These are phyloP conservation scores for Aphaenogaster ashmeadi DNA, from an alignment of 1,140 invertebrate genomes.

Conservation along the genomic window DNA sequence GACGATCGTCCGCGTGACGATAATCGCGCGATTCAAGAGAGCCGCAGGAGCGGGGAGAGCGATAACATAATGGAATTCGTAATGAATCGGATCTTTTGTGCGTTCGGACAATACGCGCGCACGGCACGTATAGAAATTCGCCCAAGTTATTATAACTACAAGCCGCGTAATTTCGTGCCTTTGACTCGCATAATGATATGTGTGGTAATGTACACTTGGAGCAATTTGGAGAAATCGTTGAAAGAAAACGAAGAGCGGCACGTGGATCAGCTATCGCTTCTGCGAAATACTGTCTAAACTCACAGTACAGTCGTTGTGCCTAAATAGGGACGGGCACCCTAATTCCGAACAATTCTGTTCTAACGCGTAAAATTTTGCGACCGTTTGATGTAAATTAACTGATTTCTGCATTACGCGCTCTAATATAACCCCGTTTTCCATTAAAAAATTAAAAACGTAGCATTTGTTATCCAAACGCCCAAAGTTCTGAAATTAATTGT, in stretches of 20 bases:
- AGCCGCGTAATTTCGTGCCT: slow-evolving; percentile 26
- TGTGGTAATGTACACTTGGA: background rate
- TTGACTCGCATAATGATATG: slow-evolving; percentile 3
- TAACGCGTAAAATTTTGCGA: too few species aligned
- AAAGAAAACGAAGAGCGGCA: background rate
- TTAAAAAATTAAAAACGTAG: too few species aligned
- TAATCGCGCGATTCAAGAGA: slow-evolving; percentile 29
- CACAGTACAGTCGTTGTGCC: background rate
- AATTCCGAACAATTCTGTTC: too few species aligned
- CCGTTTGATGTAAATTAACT: too few species aligned
- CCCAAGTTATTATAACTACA: background rate
- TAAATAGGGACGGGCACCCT: too few species aligned
- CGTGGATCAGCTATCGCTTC: background rate
- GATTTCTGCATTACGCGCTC: too few species aligned
- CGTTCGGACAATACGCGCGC: slow-evolving; percentile 13
- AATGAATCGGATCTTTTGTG: slow-evolving; percentile 46
- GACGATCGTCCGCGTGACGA: background rate
- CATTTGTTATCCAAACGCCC: too few species aligned
- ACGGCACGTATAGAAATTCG: slow-evolving; percentile 8
- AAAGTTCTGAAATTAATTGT: too few species aligned
- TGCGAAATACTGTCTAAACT: background rate
- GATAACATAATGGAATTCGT: slow-evolving; percentile 31
- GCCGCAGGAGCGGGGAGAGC: background rate
- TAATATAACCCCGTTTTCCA: too few species aligned
- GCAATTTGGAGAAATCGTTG: slow-evolving; percentile 37